These are phyloP conservation scores for Cliona cf. orientalis DNA, from an alignment of 37 sponge, comb jelly and placozoan genomes.

Conservation along the genomic window DNA sequence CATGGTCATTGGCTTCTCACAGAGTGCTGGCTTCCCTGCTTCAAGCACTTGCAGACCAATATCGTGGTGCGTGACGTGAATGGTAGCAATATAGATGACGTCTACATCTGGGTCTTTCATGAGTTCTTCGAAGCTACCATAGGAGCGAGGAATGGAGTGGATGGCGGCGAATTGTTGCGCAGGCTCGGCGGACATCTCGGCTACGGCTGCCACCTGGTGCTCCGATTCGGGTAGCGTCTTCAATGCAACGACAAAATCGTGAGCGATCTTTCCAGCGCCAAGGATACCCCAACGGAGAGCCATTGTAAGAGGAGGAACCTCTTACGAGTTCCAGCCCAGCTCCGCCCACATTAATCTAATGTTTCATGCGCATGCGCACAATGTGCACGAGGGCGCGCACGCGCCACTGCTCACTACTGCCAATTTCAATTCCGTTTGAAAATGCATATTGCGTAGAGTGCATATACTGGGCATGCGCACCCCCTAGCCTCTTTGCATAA, in stretches of 20 bases:
- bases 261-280: slow-evolving; percentile 76
- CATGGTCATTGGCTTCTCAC: slow-evolving; percentile 82
- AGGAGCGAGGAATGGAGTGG: slow-evolving; percentile 61
- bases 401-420: too few relatives aligned
- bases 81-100: slow-evolving; percentile 74
- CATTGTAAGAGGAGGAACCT: too few relatives aligned
- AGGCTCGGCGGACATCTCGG: slow-evolving; percentile 50
- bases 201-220: slow-evolving; percentile 84
- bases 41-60: slow-evolving; percentile 35
- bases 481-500: too few relatives aligned
- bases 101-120: slow-evolving; percentile 53
- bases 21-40: slow-evolving; percentile 67
- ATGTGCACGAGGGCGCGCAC: too few relatives aligned
- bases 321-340: too few relatives aligned
- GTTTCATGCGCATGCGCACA: too few relatives aligned
- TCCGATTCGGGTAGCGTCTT: slow-evolving; percentile 60
- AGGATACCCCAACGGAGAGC: slow-evolving; percentile 94
- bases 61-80: slow-evolving; percentile 65
- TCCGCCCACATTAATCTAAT: too few relatives aligned
- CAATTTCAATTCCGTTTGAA: too few relatives aligned
- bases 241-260: slow-evolving; percentile 78
- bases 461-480: too few relatives aligned
- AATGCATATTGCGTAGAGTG: too few relatives aligned
- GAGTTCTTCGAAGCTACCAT: slow-evolving; percentile 77
- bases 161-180: slow-evolving; percentile 65